Evolutionary conservation across 2,113 vertebrate species (phyloP), one percentile per base, ranked within the genome.

Genomic region (Catharus bicknelli): DNA sequence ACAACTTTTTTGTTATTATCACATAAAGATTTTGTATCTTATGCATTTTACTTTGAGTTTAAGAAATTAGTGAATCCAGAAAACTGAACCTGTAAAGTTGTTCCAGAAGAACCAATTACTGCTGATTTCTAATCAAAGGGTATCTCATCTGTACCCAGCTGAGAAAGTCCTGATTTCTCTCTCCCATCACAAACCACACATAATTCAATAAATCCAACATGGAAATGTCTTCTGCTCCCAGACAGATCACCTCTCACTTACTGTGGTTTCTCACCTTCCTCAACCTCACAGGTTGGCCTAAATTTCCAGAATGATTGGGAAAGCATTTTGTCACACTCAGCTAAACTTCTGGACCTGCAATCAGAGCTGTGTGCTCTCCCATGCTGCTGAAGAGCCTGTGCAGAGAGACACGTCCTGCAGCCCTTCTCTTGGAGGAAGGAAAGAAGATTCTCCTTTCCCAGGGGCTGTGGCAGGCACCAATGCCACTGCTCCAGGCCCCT

Each of bases 391-490:
- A 66, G 51, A 3, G 7, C 55, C 32, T 2, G 20, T 26, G 69
- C 70, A 66, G 86, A 4, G 0, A 55, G 61, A 75, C 25, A 51
- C 1, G 1, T 70, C 55, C 75, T 5, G 21, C 55, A 73, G 68
- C 40, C n/a, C 54, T 54, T 86, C 0, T 0, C 27, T 10, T 17
- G 10, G 26, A 22, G 40, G 23, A 43, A 15, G 13, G 43, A 64
- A 64, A 25, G 16, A 30, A 15, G 29, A 50, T 38, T 4, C 20
- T 26, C 8, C 34, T 50, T 50, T 25, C 26, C 45, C 20, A 23
- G n/a, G 54, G 26, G 5, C n/a, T 55, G 64, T 17, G 61, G 26
- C 40, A 85, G 75, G 32, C 20, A 67, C 36, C 26, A 69, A 11
- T 7, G 2, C 12, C 40, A 70, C 7, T 10, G 10, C 15, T 57